Percentiles rank a stretch among this genome's conserved stretches.
Evolutionary conservation across 2,113 vertebrate species (phyloP).

Genomic region (Hiodon alosoides): DNA sequence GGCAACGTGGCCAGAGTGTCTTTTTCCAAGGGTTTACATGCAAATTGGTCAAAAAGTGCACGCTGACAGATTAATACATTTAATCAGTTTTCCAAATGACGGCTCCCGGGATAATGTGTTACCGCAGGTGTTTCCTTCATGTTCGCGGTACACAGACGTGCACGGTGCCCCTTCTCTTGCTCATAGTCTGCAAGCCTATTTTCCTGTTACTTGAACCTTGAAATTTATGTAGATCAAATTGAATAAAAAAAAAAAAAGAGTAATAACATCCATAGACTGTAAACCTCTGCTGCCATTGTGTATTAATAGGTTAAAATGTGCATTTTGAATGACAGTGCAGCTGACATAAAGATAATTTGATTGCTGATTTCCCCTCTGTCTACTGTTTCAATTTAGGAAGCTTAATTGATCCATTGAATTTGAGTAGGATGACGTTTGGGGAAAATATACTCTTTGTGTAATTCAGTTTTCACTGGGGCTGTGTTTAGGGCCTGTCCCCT

Average conservation of each 20-base stretch:
- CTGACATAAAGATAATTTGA: background rate
- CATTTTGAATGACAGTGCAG: background rate
- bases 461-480: background rate
- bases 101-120: background rate
- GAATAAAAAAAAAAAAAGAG: background rate
- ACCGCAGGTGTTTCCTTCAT: background rate
- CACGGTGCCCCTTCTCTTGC: background rate
- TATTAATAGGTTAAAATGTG: background rate
- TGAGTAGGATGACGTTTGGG: background rate
- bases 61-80: background rate
- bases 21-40: background rate
- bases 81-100: background rate
- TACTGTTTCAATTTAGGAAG: background rate
- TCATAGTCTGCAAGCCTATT: no score
- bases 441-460: no score
- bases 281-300: background rate
- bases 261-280: background rate
- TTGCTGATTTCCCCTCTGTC: background rate
- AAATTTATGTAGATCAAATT: background rate
- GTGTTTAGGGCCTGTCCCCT: background rate
- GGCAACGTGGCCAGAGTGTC: background rate
- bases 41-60: slow-evolving; percentile 7
- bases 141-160: background rate
- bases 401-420: background rate
- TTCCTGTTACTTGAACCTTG: background rate